Conservation (phyloP, 2,113 vertebrate genomes). For the Mola mola region DNA sequence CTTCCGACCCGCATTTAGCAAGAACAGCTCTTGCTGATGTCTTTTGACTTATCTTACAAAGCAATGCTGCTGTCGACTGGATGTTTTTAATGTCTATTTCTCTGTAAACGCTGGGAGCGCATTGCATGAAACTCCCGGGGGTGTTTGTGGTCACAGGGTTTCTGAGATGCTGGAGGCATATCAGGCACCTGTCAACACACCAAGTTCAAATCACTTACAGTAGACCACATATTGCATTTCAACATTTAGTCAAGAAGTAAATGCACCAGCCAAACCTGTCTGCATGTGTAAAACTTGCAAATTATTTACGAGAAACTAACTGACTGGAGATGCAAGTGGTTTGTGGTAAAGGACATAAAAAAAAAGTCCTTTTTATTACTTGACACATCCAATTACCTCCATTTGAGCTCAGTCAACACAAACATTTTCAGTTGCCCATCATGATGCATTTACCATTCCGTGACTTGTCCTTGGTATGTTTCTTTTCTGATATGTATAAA, state of each 20-base stretch:
- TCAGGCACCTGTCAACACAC: slow-evolving; percentile 21
- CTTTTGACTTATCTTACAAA: slow-evolving; percentile 6
- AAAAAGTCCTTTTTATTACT: slow-evolving; percentile 25
- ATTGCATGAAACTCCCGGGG: slow-evolving; percentile 15
- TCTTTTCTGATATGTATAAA: slow-evolving; percentile 46
- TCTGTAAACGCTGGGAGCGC: slow-evolving; percentile 12
- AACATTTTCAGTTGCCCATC: slow-evolving; percentile 41
- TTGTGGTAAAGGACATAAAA: slow-evolving; percentile 9
- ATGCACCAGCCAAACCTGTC: slow-evolving; percentile 11
- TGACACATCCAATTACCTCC: slow-evolving; percentile 38
- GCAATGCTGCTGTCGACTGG: neutral
- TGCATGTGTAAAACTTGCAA: slow-evolving; percentile 12
- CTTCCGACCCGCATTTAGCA: slow-evolving; percentile 6
- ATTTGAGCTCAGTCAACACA: slow-evolving; percentile 29
- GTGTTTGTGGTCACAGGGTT: slow-evolving; percentile 18
- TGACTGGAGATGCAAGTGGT: slow-evolving; percentile 19
- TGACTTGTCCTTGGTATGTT: slow-evolving; percentile 35
- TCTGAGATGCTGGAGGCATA: slow-evolving; percentile 18
- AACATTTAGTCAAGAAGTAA: slow-evolving; percentile 31
- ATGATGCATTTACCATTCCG: slow-evolving; percentile 25
- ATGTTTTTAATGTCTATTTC: slow-evolving; percentile 16
- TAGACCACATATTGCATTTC: slow-evolving; percentile 24
- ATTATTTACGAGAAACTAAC: slow-evolving; percentile 30
- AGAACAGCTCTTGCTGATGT: neutral
- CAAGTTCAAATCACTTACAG: slow-evolving; percentile 21